Evolutionary conservation across 2,888 invertebrate species (phyloP).

Genomic region (Drosophila setosimentum): DNA sequence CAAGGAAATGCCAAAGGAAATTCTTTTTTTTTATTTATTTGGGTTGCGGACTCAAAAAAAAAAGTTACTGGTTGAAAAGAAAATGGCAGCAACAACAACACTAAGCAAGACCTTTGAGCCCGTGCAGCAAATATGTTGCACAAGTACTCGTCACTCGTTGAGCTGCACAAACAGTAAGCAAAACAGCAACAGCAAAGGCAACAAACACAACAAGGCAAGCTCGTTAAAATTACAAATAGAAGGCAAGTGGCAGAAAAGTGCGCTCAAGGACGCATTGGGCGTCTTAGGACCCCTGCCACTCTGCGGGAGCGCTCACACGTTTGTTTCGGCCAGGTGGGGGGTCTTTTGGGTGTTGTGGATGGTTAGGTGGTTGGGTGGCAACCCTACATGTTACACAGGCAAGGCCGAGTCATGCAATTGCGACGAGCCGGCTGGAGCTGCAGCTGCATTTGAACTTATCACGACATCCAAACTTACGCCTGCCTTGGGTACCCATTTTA

Average conservation of each 20-base stretch:
- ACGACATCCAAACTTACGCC: constrained; percentile 50
- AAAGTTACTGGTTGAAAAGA: constrained; percentile 43
- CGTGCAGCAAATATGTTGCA: constrained; percentile 67
- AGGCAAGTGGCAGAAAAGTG: constrained; percentile 80
- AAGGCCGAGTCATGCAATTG: constrained; percentile 46
- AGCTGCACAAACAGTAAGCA: constrained; percentile 59
- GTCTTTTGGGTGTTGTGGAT: constrained; percentile 31
- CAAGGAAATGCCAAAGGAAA: constrained; percentile 71
- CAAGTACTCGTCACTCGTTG: constrained; percentile 67
- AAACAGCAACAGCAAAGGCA: constrained; percentile 44
- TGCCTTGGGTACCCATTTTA: constrained; percentile 13
- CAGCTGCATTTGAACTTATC: constrained; percentile 65
- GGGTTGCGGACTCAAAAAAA: constrained; percentile 34
- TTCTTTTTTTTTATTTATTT: constrained; percentile 70
- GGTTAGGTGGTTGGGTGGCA: constrained; percentile 5
- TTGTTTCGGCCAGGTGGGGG: constrained; percentile 11
- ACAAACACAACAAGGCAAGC: constrained; percentile 39
- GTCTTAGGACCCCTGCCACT: constrained; percentile 38
- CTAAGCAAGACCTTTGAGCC: constrained; percentile 50
- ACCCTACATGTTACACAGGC: not conserved
- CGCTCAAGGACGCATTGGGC: constrained; percentile 78
- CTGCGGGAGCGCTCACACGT: constrained; percentile 1
- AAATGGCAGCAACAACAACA: constrained; percentile 41
- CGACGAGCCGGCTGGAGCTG: constrained; percentile 13
- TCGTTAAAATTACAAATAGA: constrained; percentile 79